Evolutionary conservation across 1,140 invertebrate species (phyloP).

Genomic region (Oncopeltus fasciatus): DNA sequence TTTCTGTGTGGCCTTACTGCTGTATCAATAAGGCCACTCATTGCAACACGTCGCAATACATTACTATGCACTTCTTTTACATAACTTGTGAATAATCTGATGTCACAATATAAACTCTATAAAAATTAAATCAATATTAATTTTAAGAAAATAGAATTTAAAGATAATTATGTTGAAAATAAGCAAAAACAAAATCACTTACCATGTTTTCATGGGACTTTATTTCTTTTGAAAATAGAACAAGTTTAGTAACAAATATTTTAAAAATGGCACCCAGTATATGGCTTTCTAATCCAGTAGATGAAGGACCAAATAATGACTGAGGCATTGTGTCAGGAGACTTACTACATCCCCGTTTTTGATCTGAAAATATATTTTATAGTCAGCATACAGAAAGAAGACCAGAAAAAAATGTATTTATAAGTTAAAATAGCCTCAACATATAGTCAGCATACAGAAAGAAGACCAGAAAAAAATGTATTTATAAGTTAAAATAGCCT

Average conservation of each 20-base stretch:
- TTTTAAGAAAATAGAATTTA: neutral
- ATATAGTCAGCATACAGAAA: too few species aligned
- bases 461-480: too few species aligned
- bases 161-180: neutral
- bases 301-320: conserved; percentile 57
- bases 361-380: conserved; percentile 38
- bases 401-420: too few species aligned
- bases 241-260: conserved; percentile 71
- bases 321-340: conserved; percentile 47
- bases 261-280: conserved; percentile 79
- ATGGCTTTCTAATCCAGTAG: conserved; percentile 68
- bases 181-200: conserved; percentile 25
- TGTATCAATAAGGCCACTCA: conserved; percentile 82
- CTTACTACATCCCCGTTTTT: conserved; percentile 48
- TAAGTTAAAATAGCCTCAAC: too few species aligned
- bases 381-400: too few species aligned
- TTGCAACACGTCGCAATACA: conserved; percentile 75
- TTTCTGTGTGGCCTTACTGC: conserved; percentile 58
- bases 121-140: conserved; percentile 22
- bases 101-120: conserved; percentile 72
- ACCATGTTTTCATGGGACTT: conserved; percentile 85
- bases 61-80: conserved; percentile 93
- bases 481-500: too few species aligned
- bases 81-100: conserved; percentile 82
- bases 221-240: conserved; percentile 66